Conservation (phyloP, 2,888 invertebrate genomes). For the Anticlea derivata region DNA sequence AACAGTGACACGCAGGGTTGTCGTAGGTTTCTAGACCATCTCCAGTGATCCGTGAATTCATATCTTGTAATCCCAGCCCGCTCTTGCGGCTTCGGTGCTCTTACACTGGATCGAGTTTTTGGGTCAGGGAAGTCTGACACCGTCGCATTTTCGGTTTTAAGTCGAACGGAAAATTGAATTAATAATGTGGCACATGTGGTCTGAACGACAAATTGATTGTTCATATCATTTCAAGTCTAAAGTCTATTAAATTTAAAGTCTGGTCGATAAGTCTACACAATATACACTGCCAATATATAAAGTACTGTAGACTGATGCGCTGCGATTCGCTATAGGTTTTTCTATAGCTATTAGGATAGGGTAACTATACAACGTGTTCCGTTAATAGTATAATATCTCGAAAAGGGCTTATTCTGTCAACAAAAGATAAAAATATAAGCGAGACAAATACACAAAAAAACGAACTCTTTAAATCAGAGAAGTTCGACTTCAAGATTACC, state of each 20-base stretch:
- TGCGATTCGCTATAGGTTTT: neutral
- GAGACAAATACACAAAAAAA: too few species aligned
- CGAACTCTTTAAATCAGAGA: too few species aligned
- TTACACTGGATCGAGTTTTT: slow-evolving; percentile 34
- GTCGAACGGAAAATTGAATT: slow-evolving; percentile 19
- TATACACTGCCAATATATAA: slow-evolving; percentile 9
- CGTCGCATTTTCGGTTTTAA: slow-evolving; percentile 22
- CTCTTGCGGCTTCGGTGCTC: slow-evolving; percentile 34
- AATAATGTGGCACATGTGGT: slow-evolving; percentile 10
- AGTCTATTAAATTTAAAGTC: neutral
- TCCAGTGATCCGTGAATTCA: slow-evolving; percentile 30
- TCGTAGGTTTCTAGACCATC: slow-evolving; percentile 23
- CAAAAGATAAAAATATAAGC: too few species aligned
- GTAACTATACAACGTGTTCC: too few species aligned
- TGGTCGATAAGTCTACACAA: too few species aligned
- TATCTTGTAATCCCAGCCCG: slow-evolving; percentile 30
- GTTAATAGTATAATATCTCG: too few species aligned
- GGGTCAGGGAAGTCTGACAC: slow-evolving; percentile 30
- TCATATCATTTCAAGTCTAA: neutral
- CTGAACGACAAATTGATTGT: slow-evolving; percentile 2
- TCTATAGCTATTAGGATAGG: too few species aligned
- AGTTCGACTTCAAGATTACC: too few species aligned
- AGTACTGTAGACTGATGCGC: slow-evolving; percentile 5
- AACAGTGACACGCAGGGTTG: neutral
- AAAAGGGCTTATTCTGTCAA: too few species aligned